phyloP scores from a whole-genome alignment of 2,113 vertebrate species.

The Anoplopoma fimbria region DNA sequence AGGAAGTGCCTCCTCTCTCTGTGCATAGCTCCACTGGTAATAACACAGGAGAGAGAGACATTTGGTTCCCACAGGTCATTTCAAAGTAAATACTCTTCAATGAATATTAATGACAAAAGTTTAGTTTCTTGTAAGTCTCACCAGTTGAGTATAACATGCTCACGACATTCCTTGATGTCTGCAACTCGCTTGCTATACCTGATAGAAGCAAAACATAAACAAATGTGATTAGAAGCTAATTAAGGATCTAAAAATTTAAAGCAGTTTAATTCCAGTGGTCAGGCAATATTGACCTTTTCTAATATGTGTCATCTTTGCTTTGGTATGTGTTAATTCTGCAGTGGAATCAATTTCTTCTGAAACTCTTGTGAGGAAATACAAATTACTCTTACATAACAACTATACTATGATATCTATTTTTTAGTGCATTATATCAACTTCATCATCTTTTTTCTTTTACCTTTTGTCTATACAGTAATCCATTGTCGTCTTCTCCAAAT shows the following conservation, averaged over 20 bases:
- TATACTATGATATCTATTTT: neutral
- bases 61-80: conserved; percentile 15
- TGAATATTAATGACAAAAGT: conserved; percentile 4
- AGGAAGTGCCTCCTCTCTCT: conserved; percentile 88
- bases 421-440: neutral
- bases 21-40: conserved; percentile 87
- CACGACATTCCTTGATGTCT: conserved; percentile 92
- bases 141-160: conserved; percentile 86
- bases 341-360: neutral
- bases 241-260: neutral
- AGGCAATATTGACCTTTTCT: neutral
- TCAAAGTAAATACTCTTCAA: neutral
- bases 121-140: conserved; percentile 59
- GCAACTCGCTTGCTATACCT: conserved; percentile 90
- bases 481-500: neutral
- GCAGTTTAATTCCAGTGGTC: neutral
- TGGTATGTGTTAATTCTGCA: neutral
- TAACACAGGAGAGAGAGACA: conserved; percentile 1
- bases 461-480: neutral
- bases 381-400: neutral
- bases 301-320: neutral
- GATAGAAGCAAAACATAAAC: neutral
- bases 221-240: neutral
- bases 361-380: neutral
- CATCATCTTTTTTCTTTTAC: neutral